Conservation (phyloP, 2,797 vertebrate genomes). For the Rachycentron canadum region DNA sequence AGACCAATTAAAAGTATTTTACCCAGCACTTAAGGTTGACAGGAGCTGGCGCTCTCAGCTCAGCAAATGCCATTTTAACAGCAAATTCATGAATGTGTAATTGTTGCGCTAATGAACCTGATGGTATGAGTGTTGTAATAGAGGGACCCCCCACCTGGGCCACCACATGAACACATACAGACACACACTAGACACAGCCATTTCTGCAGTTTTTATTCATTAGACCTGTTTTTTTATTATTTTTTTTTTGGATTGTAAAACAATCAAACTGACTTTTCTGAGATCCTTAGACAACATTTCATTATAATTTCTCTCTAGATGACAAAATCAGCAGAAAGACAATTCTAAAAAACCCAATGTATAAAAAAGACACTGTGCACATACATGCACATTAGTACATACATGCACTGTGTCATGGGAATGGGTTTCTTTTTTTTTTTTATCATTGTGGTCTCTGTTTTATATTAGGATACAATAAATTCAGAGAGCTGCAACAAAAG, state of each 20-base stretch:
- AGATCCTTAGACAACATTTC: constrained; percentile 19
- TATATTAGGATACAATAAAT: background rate
- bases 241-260: constrained; percentile 17
- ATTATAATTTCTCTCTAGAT: constrained; percentile 1
- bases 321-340: background rate
- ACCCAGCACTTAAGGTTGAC: constrained; percentile 84
- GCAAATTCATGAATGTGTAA: constrained; percentile 84
- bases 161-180: background rate
- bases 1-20: constrained; percentile 87
- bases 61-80: constrained; percentile 83
- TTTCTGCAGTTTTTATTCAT: constrained; percentile 65
- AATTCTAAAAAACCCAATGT: background rate
- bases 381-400: background rate
- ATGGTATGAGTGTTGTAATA: constrained; percentile 79
- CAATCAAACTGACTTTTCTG: constrained; percentile 26
- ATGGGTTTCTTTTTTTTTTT: background rate
- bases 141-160: constrained; percentile 65
- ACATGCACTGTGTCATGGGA: background rate
- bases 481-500: background rate
- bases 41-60: constrained; percentile 74
- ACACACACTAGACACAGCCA: constrained; percentile 3
- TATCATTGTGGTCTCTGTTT: background rate
- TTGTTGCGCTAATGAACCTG: constrained; percentile 82
- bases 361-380: background rate
- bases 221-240: constrained; percentile 27